phyloP scores from a whole-genome alignment of 2,797 vertebrate species.

The Trichosurus vulpecula region DNA sequence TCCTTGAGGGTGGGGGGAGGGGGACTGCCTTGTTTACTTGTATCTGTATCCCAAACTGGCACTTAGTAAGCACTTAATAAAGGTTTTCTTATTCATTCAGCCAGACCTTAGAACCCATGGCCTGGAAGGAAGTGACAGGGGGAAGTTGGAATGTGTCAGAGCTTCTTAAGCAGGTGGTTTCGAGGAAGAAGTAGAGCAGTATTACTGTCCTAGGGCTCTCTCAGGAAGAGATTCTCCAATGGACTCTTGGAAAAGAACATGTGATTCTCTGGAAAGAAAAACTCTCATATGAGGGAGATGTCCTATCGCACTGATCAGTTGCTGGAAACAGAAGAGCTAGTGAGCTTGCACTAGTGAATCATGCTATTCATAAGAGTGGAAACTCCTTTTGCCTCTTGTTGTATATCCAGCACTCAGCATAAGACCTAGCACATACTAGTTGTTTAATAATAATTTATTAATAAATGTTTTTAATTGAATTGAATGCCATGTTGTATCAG shows the following conservation, averaged over 20 bases:
- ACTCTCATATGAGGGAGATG: background rate
- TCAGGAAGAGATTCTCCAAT: slow-evolving; percentile 23
- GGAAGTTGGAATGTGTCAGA: background rate
- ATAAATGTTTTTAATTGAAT: background rate
- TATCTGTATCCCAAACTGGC: background rate
- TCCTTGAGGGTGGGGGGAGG: too few species aligned
- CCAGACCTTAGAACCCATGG: background rate
- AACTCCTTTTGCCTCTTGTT: background rate
- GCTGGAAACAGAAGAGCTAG: slow-evolving; percentile 5
- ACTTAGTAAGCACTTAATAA: background rate
- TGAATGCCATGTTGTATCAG: background rate
- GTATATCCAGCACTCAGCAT: background rate
- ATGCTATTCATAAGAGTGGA: background rate
- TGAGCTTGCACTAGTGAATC: background rate
- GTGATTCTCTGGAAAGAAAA: slow-evolving; percentile 22
- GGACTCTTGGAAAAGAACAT: background rate
- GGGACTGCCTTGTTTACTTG: background rate
- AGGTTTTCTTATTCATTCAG: background rate
- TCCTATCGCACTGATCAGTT: background rate
- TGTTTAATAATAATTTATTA: background rate
- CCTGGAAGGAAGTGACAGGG: background rate
- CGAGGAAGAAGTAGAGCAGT: background rate
- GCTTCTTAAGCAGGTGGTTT: too few species aligned
- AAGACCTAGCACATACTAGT: background rate
- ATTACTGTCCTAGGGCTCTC: background rate